These are phyloP conservation scores for Molanna angustata DNA, from an alignment of 2,888 invertebrate genomes.

Conservation along the genomic window DNA sequence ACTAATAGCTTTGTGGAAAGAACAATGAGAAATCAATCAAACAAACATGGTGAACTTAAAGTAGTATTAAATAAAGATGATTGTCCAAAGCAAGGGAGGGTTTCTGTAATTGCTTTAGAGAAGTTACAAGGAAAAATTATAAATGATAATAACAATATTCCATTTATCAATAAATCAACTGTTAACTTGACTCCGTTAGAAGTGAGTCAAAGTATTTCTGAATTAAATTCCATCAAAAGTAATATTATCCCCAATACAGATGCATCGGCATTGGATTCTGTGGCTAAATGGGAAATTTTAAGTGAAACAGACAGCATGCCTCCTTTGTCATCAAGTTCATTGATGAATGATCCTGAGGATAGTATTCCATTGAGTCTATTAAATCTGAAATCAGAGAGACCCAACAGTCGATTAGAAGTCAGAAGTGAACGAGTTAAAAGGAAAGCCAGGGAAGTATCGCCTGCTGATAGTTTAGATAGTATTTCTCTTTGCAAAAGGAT, in stretches of 20 bases:
- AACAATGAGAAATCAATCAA: slow-evolving; percentile 50
- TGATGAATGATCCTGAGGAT: slow-evolving; percentile 57
- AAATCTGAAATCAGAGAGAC: slow-evolving; percentile 45
- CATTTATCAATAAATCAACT: slow-evolving; percentile 18
- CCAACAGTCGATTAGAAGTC: slow-evolving; percentile 42
- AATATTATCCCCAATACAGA: slow-evolving; percentile 19
- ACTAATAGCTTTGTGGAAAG: slow-evolving; percentile 64
- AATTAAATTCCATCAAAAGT: too few species aligned
- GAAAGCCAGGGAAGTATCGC: slow-evolving; percentile 57
- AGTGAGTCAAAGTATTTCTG: neutral
- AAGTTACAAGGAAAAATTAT: slow-evolving; percentile 56
- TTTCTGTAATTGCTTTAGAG: slow-evolving; percentile 61
- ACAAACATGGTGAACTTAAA: slow-evolving; percentile 47
- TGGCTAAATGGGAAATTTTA: slow-evolving; percentile 57
- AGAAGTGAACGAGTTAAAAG: slow-evolving; percentile 51
- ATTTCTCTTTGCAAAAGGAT: slow-evolving; percentile 49
- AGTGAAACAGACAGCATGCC: slow-evolving; percentile 62
- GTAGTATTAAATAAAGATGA: slow-evolving; percentile 53
- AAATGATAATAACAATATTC: slow-evolving; percentile 35
- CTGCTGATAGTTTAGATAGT: slow-evolving; percentile 59
- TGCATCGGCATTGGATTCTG: slow-evolving; percentile 37
- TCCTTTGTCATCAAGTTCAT: slow-evolving; percentile 46
- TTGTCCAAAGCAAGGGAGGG: slow-evolving; percentile 52
- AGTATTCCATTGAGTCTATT: slow-evolving; percentile 55
- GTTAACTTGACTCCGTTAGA: neutral